These are phyloP conservation scores for Macaca mulatta DNA, from an alignment of 2,113 vertebrate genomes.

Conservation along the genomic window DNA sequence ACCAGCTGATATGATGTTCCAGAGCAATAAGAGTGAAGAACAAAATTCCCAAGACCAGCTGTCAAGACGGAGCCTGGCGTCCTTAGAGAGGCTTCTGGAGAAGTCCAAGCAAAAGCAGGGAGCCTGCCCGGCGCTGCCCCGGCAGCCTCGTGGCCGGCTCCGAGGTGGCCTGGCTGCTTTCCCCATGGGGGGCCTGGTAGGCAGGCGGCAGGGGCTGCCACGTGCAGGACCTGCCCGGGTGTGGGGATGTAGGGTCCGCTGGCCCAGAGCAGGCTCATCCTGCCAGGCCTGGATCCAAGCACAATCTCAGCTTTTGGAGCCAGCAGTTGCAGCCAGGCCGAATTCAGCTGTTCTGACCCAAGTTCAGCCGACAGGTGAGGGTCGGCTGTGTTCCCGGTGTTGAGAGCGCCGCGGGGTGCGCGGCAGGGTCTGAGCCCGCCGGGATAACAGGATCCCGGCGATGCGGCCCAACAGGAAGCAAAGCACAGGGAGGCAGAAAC, in stretches of 20 bases:
- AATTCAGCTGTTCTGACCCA: not conserved
- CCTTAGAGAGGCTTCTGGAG: not conserved
- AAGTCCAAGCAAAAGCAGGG: not conserved
- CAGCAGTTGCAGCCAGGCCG: too few species aligned
- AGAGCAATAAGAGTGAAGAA: not conserved
- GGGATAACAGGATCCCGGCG: not conserved
- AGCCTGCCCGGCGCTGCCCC: not conserved
- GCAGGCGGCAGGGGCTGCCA: not conserved
- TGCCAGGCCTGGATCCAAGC: not conserved
- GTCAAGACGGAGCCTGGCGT: not conserved
- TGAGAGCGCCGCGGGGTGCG: not conserved
- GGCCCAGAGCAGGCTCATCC: too few species aligned
- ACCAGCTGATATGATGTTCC: not conserved
- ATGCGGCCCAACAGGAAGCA: too few species aligned
- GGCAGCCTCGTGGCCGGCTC: too few species aligned
- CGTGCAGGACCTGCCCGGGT: not conserved
- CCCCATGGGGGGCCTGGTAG: accelerated
- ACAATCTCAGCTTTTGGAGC: too few species aligned
- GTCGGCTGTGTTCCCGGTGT: not conserved
- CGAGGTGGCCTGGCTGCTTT: accelerated
- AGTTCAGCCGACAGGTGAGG: not conserved
- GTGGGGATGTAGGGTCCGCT: too few species aligned
- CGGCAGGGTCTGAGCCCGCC: not conserved
- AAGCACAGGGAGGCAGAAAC: conserved; percentile 93
- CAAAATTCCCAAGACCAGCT: not conserved